Percentiles rank a stretch among this genome's conserved stretches.
phyloP scores from a whole-genome alignment of 2,888 invertebrate species.

The Mimachlamys varia region DNA sequence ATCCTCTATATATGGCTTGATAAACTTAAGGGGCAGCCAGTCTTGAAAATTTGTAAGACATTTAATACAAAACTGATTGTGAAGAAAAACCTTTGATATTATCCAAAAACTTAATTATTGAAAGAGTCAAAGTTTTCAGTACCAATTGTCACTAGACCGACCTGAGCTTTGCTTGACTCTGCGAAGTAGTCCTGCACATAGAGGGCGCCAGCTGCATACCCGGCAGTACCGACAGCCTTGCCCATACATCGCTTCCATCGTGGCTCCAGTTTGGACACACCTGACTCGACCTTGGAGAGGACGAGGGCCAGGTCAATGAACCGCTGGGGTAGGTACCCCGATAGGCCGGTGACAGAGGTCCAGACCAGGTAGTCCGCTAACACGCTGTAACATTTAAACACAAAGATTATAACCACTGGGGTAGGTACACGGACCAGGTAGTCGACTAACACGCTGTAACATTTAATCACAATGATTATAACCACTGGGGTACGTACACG shows the following conservation, averaged over 20 bases:
- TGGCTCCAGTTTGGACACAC: slow-evolving; percentile 58
- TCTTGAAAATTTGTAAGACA: no score
- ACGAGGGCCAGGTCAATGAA: slow-evolving; percentile 63
- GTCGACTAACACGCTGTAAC: no score
- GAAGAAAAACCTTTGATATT: no score
- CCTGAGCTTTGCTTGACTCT: slow-evolving; percentile 66
- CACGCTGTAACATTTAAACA: slow-evolving; percentile 59
- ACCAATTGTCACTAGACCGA: slow-evolving; percentile 47
- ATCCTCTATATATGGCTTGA: no score
- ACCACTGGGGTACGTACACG: no score
- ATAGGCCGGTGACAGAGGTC: slow-evolving; percentile 58
- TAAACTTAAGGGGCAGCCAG: no score
- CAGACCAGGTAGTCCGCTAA: slow-evolving; percentile 74
- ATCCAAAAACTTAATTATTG: no score
- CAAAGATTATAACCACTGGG: no score
- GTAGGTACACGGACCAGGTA: no score
- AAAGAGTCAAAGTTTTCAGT: not conserved
- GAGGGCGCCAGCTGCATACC: slow-evolving; percentile 70
- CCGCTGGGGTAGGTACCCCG: slow-evolving; percentile 62
- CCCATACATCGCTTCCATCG: slow-evolving; percentile 70
- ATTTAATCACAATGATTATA: no score
- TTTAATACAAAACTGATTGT: no score
- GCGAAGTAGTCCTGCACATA: slow-evolving; percentile 71
- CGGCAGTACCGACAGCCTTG: slow-evolving; percentile 61
- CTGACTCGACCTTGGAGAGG: slow-evolving; percentile 63